Base-by-base conservation (phyloP, 2,888 invertebrate genomes). In the Dioctria rufipes region DNA sequence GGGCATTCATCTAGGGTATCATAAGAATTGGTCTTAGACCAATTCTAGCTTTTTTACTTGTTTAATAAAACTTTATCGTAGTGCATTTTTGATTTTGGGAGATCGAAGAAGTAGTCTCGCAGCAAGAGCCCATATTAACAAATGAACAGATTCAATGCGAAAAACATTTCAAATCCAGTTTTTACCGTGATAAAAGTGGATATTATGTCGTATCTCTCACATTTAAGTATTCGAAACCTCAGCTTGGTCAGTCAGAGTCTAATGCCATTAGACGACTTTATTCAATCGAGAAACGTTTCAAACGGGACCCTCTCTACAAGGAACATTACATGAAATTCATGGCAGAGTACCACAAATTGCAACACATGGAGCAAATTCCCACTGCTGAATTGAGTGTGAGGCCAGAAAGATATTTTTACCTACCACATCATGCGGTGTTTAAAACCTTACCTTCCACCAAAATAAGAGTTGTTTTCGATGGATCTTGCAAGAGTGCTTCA, bases 391-490 rank as follows among this genome's bases (percentile, higher is more conserved):
- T 58, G 25, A 58, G 3, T 4, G 11, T n/a, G 4, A 2, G 11
- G 4, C 25, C 58, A 11, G 4, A 58, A 4, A 11, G 11, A 2
- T 11, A 58, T 58, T 58, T 58, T n/a, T 58, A 58, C 25, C 3
- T 58, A 13, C 58, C n/a, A 4, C 58, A 58, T 58, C 58, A 58
- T 13, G 58, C 58, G 58, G 25, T 58, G n/a, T 58, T 58, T 13
- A 58, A 58, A 11, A 5, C 58, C 11, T 11, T 2, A 13, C 58
- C 58, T 8, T 8, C 5, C 4, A 6, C 11, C 11, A 58, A 58
- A 13, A 58, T 58, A 5, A 11, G 58, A 58, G 58, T 58, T 58
- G 58, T 58, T 8, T 58, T 58, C 58, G 58, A 58, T 58, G 58
- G 58, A 11, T 58, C 58, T 58, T 58, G 58, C n/a, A 58, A 58